Conservation (phyloP, 2,797 vertebrate genomes). For the Siniperca obscura region DNA sequence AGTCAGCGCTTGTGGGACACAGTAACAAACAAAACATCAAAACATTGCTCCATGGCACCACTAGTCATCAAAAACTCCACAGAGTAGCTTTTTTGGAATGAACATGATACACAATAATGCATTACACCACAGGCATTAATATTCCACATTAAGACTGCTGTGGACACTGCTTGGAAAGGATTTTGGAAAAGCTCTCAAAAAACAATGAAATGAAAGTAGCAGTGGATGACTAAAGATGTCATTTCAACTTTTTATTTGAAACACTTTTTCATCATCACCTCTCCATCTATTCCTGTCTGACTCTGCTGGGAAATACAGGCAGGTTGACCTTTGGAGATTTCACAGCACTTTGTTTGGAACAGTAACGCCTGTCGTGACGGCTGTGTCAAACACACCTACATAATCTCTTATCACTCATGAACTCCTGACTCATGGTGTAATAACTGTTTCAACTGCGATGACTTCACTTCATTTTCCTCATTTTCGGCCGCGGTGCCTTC, state of each 20-base stretch:
- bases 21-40: not conserved
- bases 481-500: slow-evolving; percentile 25
- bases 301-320: slow-evolving; percentile 22
- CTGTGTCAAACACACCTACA: slow-evolving; percentile 42
- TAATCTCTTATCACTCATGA: slow-evolving; percentile 33
- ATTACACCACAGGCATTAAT: not conserved
- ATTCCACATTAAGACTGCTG: not conserved
- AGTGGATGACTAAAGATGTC: slow-evolving; percentile 12
- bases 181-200: not conserved
- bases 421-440: slow-evolving; percentile 51
- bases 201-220: not conserved
- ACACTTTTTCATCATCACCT: slow-evolving; percentile 5
- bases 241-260: not conserved
- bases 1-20: not conserved
- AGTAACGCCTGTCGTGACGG: slow-evolving; percentile 26
- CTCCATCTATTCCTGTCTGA: slow-evolving; percentile 5
- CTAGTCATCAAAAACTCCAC: not conserved
- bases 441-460: slow-evolving; percentile 35
- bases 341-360: slow-evolving; percentile 46
- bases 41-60: not conserved
- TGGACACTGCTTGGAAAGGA: not conserved
- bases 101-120: not conserved
- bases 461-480: slow-evolving; percentile 44
- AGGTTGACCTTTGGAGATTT: slow-evolving; percentile 60
- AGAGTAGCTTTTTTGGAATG: not conserved